Base-by-base conservation (phyloP, 2,888 invertebrate species). In the Watsonalla binaria region DNA sequence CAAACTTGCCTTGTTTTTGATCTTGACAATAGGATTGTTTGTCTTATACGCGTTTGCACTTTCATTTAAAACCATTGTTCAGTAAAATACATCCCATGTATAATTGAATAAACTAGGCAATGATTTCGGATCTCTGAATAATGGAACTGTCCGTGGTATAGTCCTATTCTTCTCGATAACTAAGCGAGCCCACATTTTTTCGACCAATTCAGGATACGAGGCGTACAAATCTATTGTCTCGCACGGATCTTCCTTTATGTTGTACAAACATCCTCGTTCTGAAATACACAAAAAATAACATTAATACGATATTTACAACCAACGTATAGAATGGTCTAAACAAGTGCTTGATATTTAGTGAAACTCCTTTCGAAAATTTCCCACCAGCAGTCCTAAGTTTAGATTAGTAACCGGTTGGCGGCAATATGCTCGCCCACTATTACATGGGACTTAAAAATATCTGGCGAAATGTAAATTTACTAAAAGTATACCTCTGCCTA, bases 171-270 rank as follows among this genome's bases (percentile, higher is more conserved):
- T 58, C 64, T 88, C 86, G 6, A 46, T 55, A 54, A 70, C 55
- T 55, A 88, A 60, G 11, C 66, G 62, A 5, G 45, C 34, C 8
- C 62, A 58, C 64, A 89, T 60, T 15, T 54, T 67, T 5, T 62
- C 49, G 5, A 76, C 76, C n/a, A 86, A 57, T 35, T 80, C 74
- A 7, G 78, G 76, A 58, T 78, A 57, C 0, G 24, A 51, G 0
- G 52, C 54, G 9, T 83, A 80, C 58, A 88, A 60, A 51, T 89
- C 82, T 54, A 55, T 67, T 6, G 57, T 71, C 66, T 89, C 89
- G 58, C 89, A 89, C 0, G 87, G 86, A 66, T 89, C 89, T 34
- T 77, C 64, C 55, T 70, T 78, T 8, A 89, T 81, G 58, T 88
- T 81, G 59, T 74, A 88, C 47, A 89, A 70, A 55, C 88, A 89